Percentiles rank a stretch among this genome's conserved stretches.
Conservation (phyloP, 2,113 vertebrate genomes). For the Montifringilla adamsi region DNA sequence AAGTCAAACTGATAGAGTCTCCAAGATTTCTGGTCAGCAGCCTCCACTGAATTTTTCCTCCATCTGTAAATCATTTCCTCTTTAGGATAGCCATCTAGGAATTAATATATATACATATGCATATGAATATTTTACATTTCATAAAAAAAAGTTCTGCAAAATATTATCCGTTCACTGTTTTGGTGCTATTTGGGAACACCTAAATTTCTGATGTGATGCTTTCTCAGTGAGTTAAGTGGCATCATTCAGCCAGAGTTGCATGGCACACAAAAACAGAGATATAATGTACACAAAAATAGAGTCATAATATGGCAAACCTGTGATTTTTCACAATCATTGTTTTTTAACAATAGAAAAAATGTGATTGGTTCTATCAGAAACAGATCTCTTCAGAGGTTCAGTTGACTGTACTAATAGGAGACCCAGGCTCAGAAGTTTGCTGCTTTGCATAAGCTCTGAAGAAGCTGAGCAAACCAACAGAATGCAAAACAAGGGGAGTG, state of each 20-base stretch:
- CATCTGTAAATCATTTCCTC: constrained; percentile 97
- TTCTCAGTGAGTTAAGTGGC: background rate
- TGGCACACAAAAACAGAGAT: background rate
- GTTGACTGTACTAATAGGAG: background rate
- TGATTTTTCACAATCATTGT: background rate
- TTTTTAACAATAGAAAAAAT: background rate
- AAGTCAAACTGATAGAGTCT: constrained; percentile 97
- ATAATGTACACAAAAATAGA: background rate
- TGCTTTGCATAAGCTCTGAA: background rate
- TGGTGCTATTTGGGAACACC: background rate
- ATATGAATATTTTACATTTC: background rate
- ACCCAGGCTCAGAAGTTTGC: background rate
- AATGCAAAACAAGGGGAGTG: background rate
- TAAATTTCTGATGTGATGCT: background rate
- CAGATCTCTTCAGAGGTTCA: background rate
- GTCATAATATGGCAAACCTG: background rate
- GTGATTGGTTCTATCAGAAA: background rate
- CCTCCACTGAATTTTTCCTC: constrained; percentile 94
- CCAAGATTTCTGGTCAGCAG: constrained; percentile 94
- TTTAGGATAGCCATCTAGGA: constrained; percentile 93
- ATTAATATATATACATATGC: background rate
- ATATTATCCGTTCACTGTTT: background rate
- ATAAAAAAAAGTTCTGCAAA: background rate
- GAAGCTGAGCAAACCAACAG: background rate
- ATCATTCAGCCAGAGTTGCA: background rate